These are phyloP conservation scores for Stenolophus ochropezus DNA, from an alignment of 2,888 invertebrate species.

Conservation along the genomic window DNA sequence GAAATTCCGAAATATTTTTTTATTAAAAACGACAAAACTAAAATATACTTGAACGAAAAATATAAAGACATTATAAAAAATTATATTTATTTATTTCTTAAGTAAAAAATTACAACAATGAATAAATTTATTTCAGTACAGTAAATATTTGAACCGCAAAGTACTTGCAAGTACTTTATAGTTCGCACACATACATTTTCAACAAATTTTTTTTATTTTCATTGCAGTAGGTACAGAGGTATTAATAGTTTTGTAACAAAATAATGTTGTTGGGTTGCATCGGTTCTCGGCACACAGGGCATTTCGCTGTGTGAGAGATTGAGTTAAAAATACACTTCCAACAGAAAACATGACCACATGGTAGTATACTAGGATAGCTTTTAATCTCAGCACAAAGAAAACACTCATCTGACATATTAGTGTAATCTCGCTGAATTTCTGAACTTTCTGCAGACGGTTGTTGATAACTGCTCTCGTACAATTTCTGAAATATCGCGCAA, in stretches of 20 bases:
- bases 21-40: too few species aligned
- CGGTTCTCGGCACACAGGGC: conserved; percentile 42
- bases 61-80: too few species aligned
- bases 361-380: conserved; percentile 20
- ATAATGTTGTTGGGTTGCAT: conserved; percentile 38
- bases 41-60: too few species aligned
- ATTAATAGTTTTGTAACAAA: conserved; percentile 54
- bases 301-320: conserved; percentile 31
- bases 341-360: conserved; percentile 54
- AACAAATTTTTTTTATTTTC: not conserved
- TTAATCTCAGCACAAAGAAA: conserved; percentile 40
- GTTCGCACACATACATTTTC: too few species aligned
- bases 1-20: too few species aligned
- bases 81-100: too few species aligned
- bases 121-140: too few species aligned
- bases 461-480: conserved; percentile 56
- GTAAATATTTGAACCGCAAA: too few species aligned
- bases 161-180: too few species aligned
- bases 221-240: not conserved
- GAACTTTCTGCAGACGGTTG: not conserved
- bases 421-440: not conserved
- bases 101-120: too few species aligned
- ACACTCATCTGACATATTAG: conserved; percentile 9
- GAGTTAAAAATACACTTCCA: conserved; percentile 53
- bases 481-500: conserved; percentile 66